These are phyloP conservation scores for Pandion haliaetus DNA, from an alignment of 2,113 vertebrate genomes.

Conservation along the genomic window DNA sequence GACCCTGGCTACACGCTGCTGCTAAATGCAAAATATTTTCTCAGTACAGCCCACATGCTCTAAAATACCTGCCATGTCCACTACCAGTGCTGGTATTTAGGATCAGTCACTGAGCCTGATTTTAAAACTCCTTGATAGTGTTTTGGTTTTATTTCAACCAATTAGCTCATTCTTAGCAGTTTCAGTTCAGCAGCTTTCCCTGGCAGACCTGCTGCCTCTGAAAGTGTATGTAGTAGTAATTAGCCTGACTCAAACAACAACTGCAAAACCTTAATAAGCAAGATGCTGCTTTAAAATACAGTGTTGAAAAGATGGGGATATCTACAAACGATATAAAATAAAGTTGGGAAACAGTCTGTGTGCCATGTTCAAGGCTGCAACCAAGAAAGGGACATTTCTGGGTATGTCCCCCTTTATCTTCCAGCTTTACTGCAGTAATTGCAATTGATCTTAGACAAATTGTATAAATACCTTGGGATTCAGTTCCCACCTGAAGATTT, in stretches of 20 bases:
- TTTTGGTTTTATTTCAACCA: not conserved
- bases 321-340: not conserved
- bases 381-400: not conserved
- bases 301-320: not conserved
- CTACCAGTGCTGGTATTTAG: not conserved
- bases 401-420: not conserved
- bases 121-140: not conserved
- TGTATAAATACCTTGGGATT: not conserved
- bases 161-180: not conserved
- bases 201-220: not conserved
- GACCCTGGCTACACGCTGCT: not conserved
- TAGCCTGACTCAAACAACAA: not conserved
- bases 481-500: not conserved
- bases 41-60: not conserved
- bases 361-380: not conserved
- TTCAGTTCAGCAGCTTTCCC: not conserved
- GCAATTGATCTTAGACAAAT: not conserved
- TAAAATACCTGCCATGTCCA: not conserved
- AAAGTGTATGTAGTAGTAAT: not conserved
- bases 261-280: not conserved
- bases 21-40: not conserved
- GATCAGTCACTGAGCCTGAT: not conserved
- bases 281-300: not conserved
- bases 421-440: not conserved
- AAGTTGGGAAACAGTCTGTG: not conserved